Evolutionary conservation across 2,113 vertebrate species (phyloP).

Genomic region (Procavia capensis): DNA sequence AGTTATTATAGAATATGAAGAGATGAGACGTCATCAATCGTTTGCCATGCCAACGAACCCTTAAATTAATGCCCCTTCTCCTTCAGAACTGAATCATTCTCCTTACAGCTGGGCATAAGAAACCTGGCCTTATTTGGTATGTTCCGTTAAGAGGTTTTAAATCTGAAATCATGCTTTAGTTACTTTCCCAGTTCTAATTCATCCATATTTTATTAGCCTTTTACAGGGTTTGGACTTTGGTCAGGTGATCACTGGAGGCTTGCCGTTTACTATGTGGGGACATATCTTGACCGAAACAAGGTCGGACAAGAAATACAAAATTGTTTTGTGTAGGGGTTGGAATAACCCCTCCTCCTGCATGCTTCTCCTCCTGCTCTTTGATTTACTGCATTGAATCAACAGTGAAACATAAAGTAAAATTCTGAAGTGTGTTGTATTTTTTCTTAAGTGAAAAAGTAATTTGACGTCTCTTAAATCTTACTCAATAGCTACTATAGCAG

Average conservation of each 20-base stretch:
- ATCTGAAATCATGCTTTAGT: conserved; percentile 46
- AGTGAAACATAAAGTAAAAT: conserved; percentile 9
- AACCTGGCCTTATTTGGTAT: background rate
- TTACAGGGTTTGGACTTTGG: background rate
- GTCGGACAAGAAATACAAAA: background rate
- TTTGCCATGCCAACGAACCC: conserved; percentile 11
- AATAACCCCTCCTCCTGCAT: background rate
- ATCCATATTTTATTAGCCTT: background rate
- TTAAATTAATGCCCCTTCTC: conserved; percentile 42
- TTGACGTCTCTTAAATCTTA: conserved; percentile 30
- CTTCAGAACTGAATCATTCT: conserved; percentile 33
- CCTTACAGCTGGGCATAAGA: background rate
- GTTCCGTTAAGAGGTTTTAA: conserved; percentile 46
- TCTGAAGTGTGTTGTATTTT: conserved; percentile 1
- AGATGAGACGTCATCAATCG: conserved; percentile 57
- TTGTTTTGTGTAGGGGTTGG: background rate
- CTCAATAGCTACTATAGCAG: background rate
- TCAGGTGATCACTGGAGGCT: background rate
- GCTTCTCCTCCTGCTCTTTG: background rate
- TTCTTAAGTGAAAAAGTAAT: conserved; percentile 34
- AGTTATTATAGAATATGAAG: conserved; percentile 36
- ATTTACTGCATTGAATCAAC: background rate
- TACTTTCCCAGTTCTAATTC: conserved; percentile 42
- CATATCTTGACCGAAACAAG: background rate
- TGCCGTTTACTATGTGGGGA: background rate